Conservation (phyloP, 2,888 invertebrate genomes). For the Shargacucullia verbasci region DNA sequence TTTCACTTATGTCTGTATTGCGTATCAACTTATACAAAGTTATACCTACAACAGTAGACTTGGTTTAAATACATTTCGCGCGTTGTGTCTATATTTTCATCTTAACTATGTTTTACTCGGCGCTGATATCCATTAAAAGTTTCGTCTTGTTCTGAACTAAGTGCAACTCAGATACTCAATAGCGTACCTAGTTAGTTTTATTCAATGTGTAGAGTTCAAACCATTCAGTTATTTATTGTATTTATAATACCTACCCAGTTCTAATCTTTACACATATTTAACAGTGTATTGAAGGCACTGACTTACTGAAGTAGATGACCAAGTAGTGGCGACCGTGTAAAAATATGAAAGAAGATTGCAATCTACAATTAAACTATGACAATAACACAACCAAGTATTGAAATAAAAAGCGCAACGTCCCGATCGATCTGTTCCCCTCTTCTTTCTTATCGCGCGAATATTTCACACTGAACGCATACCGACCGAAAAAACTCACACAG, state of each 20-base stretch:
- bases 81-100: slow-evolving; percentile 3
- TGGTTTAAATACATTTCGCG: slow-evolving; percentile 7
- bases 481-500: slow-evolving; percentile 89
- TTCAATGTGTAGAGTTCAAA: not conserved
- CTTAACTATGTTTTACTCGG: slow-evolving; percentile 3
- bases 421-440: slow-evolving; percentile 89
- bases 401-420: slow-evolving; percentile 87
- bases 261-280: no score
- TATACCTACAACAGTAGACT: slow-evolving; percentile 21
- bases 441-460: slow-evolving; percentile 89
- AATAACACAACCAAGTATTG: slow-evolving; percentile 74
- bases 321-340: slow-evolving; percentile 3
- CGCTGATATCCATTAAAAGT: not conserved
- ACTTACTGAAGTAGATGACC: not conserved
- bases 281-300: not conserved
- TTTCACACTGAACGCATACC: slow-evolving; percentile 89
- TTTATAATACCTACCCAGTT: no score
- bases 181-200: no score
- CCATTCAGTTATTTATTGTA: no score
- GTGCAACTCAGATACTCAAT: not conserved
- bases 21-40: slow-evolving; percentile 29
- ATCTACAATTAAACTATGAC: slow-evolving; percentile 76
- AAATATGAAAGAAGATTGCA: slow-evolving; percentile 25
- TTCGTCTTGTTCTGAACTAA: not conserved
- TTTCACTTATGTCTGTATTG: slow-evolving; percentile 49